phyloP scores from a whole-genome alignment of 2,113 vertebrate species.

The Calypte anna region DNA sequence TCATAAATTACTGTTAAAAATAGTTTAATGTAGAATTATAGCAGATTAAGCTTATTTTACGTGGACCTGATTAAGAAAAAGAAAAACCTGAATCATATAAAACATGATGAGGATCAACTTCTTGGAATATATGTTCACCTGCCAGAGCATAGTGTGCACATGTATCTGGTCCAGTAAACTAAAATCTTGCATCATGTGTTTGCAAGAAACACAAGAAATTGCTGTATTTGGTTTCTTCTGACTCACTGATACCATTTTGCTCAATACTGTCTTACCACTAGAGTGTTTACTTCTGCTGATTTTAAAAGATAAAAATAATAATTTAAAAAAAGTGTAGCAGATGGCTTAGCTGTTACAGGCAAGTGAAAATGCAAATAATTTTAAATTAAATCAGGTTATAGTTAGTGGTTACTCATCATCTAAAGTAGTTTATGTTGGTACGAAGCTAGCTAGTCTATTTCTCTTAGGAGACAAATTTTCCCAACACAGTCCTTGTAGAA shows the following conservation, averaged over 20 bases:
- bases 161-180: not conserved
- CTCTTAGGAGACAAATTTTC: not conserved
- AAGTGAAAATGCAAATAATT: constrained; percentile 44
- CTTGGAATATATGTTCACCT: not conserved
- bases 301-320: not conserved
- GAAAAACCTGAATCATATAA: not conserved
- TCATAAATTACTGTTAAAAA: not conserved
- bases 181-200: not conserved
- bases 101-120: not conserved
- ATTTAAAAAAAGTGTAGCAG: not conserved
- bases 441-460: not conserved
- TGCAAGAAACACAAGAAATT: not conserved
- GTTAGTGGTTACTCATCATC: constrained; percentile 19
- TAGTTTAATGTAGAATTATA: not conserved
- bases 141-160: not conserved
- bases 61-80: not conserved
- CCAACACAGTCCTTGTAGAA: not conserved
- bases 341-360: not conserved
- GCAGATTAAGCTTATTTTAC: not conserved
- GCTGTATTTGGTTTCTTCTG: not conserved
- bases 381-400: constrained; percentile 27
- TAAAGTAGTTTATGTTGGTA: not conserved
- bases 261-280: not conserved
- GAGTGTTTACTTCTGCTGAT: not conserved
- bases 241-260: not conserved